Base-by-base conservation (phyloP, 2,797 vertebrate species). In the Gymnothorax javanicus region DNA sequence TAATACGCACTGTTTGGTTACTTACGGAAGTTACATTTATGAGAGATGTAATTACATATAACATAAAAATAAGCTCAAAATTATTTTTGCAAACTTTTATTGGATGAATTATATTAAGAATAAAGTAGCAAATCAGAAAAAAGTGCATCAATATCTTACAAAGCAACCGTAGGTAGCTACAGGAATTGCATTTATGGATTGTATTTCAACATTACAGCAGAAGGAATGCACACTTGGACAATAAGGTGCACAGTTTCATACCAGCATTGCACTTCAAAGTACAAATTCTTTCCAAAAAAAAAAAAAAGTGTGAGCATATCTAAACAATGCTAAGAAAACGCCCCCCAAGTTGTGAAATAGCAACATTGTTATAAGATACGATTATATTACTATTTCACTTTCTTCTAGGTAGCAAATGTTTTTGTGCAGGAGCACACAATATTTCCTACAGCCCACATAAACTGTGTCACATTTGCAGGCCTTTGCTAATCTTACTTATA, bases 1-100 rank as follows among this genome's bases (percentile, higher is more conserved):
- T 43, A 43, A 43, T 25, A 17, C 7, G 25, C 84, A n/a, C 13
- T 20, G 57, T 15, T 25, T 54, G 82, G 54, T 83, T 84, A 85
- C 4, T 67, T 88, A 86, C 52, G 82, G 73, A 87, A 84, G 85
- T 83, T 60, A 62, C 58, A 84, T 88, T 73, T 87, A 81, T 81
- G 62, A 64, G 83, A 87, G 25, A 56, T 50, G 62, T 82, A 59
- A 82, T 83, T 83, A 85, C 77, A 85, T 77, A 87, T 85, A 83
- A 89, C 67, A 89, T 87, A 79, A 87, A 88, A 85, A 87, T 73
- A 85, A 23, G 54, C 84, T 54, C 56, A 25, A 84, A 73, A 56
- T 43, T 86, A 56, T 58, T 79, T 75, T 54, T 71, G 85, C 83
- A 87, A 85, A 81, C 75, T 58, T 81, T 64, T 62, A 85, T 71